Base-by-base conservation (phyloP, 2,888 invertebrate species). In the Lagria hirta region DNA sequence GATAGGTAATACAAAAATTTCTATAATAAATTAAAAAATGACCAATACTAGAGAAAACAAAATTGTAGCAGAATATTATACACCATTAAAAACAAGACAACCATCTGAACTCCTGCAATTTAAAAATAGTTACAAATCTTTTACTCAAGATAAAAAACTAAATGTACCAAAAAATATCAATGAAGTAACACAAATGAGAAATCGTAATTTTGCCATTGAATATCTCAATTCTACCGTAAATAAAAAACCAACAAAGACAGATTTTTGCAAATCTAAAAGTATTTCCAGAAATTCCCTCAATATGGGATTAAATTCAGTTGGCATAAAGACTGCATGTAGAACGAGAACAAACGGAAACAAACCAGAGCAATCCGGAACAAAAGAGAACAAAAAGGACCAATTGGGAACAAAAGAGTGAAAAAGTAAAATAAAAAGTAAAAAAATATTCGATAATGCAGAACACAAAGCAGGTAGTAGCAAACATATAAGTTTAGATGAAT, bases 401-500 rank as follows among this genome's bases (percentile, higher is more conserved):
- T 22, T 5, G 22, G 22, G 22, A 22, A 22, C 29, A 38, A 38
- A 38, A 37, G 28, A 37, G 18, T 30, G 20, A 38, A 30, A 38
- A 38, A 29, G 7, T 28, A 35, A 35, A 28, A 35, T 4, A 37
- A 35, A 26, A 35, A 35, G 14, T 35, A 27, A 38, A 38, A 22
- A 22, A 22, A 3, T 22, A 22, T 22, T 22, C 22, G 22, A 22
- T 22, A 22, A 22, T 22, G 22, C 21, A 38, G 20, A 16, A 13
- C 27, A 29, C 21, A 17, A 29, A 38, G 27, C 27, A 38, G 27
- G 29, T 38, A 32, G 17, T 37, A 15, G 28, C 29, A 37, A 37
- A 37, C 3, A 37, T 37, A 30, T 38, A 38, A 38, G 4, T 38
- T 30, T 38, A 38, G 38, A 38, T 38, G 32, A 38, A 20, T 38